These are phyloP conservation scores for Gallinago paraguaiae DNA, from an alignment of 2,113 vertebrate genomes.

Conservation along the genomic window DNA sequence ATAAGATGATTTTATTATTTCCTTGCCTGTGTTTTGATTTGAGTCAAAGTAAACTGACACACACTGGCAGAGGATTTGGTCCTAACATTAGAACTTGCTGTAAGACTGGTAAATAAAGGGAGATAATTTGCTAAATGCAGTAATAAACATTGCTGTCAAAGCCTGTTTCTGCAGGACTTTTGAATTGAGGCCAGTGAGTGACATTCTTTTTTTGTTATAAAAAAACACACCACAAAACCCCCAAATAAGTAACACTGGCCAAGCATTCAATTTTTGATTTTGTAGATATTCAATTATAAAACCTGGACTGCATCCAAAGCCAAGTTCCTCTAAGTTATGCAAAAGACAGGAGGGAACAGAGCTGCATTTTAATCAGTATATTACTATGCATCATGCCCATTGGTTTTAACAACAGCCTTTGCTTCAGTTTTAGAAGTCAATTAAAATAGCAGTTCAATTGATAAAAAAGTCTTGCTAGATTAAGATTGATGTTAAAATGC, in stretches of 20 bases:
- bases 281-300: constrained; percentile 29
- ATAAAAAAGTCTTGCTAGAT: constrained; percentile 63
- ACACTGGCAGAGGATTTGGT: not conserved
- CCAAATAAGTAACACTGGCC: not conserved
- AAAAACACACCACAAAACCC: not conserved
- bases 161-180: not conserved
- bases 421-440: constrained; percentile 66
- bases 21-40: not conserved
- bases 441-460: constrained; percentile 60
- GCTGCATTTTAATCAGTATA: constrained; percentile 51
- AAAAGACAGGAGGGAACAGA: constrained; percentile 28
- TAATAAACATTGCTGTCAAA: constrained; percentile 8
- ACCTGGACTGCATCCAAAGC: constrained; percentile 28
- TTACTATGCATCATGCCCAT: constrained; percentile 56
- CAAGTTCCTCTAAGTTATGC: constrained; percentile 47
- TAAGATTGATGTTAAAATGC: constrained; percentile 61
- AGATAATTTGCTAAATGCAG: not conserved
- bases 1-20: not conserved
- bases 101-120: not conserved
- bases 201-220: not conserved
- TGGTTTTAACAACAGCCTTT: constrained; percentile 56
- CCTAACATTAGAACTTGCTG: not conserved
- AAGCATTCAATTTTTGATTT: constrained; percentile 44
- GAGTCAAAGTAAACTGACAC: not conserved
- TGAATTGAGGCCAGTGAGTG: not conserved